phyloP scores from a whole-genome alignment of 2,113 vertebrate genomes.

The Triplophysa siluroides region DNA sequence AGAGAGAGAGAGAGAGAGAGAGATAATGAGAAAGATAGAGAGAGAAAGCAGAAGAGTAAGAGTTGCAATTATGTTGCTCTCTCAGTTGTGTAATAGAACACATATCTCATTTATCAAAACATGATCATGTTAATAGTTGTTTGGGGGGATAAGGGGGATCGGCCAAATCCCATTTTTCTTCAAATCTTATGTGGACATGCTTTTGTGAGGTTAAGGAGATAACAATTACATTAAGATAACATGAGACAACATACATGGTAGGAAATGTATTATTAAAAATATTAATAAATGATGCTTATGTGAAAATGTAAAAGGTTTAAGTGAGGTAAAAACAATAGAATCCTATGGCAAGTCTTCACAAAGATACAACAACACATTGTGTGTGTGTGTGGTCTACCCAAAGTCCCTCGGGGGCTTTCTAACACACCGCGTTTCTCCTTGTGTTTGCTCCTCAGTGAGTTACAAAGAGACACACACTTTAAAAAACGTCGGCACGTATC shows the following conservation, averaged over 20 bases:
- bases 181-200: no score
- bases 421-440: no score
- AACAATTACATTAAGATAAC: no score
- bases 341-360: not conserved
- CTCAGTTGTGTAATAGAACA: conserved; percentile 36
- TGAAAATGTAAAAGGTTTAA: no score
- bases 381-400: not conserved
- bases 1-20: no score
- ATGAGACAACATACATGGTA: no score
- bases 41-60: not conserved
- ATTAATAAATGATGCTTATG: no score
- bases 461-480: not conserved
- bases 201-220: no score
- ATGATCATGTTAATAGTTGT: conserved; percentile 24
- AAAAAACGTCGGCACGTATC: not conserved
- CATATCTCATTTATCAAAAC: conserved; percentile 16
- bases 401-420: not conserved
- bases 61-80: not conserved
- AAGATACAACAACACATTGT: not conserved
- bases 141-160: not conserved
- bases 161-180: no score
- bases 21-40: not conserved
- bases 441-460: not conserved
- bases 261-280: no score
- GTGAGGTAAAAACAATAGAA: no score